Evolutionary conservation across 1,140 invertebrate species (phyloP).

Genomic region (Leptinotarsa lineolata): DNA sequence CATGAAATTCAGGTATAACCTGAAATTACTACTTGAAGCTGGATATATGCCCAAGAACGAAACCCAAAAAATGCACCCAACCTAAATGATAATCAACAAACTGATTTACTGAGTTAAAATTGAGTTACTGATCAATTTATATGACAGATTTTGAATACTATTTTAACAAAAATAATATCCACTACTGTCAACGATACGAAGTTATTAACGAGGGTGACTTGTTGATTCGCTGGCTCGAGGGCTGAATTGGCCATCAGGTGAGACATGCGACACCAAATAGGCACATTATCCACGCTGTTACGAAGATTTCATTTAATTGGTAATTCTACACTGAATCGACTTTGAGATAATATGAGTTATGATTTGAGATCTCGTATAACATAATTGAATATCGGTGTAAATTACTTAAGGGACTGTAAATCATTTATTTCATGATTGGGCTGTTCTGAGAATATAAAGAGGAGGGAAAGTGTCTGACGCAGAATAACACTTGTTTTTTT

Average conservation of each 20-base stretch:
- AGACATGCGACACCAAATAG: not conserved
- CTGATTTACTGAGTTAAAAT: too few relatives aligned
- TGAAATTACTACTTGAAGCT: too few relatives aligned
- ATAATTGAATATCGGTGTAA: slow-evolving; percentile 2
- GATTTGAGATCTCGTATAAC: not conserved
- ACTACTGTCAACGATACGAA: not conserved
- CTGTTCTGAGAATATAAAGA: not conserved
- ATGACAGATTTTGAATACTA: too few relatives aligned
- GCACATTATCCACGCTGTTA: slow-evolving; percentile 7
- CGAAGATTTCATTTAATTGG: slow-evolving; percentile 4
- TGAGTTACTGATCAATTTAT: too few relatives aligned
- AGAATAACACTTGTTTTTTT: too few relatives aligned
- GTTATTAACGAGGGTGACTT: not conserved
- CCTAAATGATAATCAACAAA: too few relatives aligned
- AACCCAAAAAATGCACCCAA: too few relatives aligned
- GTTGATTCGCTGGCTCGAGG: not conserved
- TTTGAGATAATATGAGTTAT: not conserved
- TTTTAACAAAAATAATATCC: too few relatives aligned
- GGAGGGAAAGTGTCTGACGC: too few relatives aligned
- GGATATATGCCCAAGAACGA: too few relatives aligned
- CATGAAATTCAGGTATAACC: too few relatives aligned
- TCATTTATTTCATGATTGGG: slow-evolving; percentile 1
- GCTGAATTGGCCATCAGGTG: not conserved
- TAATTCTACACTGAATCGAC: slow-evolving; percentile 1
- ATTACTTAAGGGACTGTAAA: slow-evolving; percentile 1